Conservation (phyloP, 1,140 invertebrate species). For the Drosophila nigromelanica region DNA sequence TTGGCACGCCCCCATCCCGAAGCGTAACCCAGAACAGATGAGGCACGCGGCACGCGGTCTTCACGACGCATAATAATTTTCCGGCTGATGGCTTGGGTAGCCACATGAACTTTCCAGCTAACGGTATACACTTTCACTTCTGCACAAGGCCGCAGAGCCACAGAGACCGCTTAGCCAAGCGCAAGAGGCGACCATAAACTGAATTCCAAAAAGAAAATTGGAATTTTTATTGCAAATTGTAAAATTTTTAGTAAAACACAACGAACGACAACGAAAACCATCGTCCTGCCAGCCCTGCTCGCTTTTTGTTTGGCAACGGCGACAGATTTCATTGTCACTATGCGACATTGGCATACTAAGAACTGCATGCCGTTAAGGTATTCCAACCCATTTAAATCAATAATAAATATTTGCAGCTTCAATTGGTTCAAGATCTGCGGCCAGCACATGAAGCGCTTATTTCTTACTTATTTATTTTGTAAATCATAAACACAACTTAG, state of each 20-base stretch:
- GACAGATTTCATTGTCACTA: conserved; percentile 68
- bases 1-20: conserved; percentile 55
- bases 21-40: conserved; percentile 5
- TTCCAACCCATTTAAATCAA: conserved; percentile 45
- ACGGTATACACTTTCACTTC: conserved; percentile 52
- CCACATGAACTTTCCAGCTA: conserved; percentile 33
- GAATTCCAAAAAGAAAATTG: conserved; percentile 80
- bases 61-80: conserved; percentile 74
- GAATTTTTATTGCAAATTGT: conserved; percentile 83
- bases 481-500: neutral
- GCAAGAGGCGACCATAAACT: conserved; percentile 40
- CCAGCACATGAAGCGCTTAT: conserved; percentile 1
- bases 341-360: conserved; percentile 21
- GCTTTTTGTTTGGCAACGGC: conserved; percentile 49
- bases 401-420: conserved; percentile 38
- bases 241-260: conserved; percentile 75
- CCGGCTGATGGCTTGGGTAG: conserved; percentile 59
- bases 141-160: conserved; percentile 50
- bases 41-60: conserved; percentile 37
- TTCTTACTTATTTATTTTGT: conserved; percentile 2
- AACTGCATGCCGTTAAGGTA: conserved; percentile 28
- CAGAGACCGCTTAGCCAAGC: conserved; percentile 6
- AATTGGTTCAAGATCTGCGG: conserved; percentile 5
- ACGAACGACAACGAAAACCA: conserved; percentile 7
- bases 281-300: conserved; percentile 1